Conservation (phyloP, 2,888 invertebrate species). For the Thereva nobilitata region DNA sequence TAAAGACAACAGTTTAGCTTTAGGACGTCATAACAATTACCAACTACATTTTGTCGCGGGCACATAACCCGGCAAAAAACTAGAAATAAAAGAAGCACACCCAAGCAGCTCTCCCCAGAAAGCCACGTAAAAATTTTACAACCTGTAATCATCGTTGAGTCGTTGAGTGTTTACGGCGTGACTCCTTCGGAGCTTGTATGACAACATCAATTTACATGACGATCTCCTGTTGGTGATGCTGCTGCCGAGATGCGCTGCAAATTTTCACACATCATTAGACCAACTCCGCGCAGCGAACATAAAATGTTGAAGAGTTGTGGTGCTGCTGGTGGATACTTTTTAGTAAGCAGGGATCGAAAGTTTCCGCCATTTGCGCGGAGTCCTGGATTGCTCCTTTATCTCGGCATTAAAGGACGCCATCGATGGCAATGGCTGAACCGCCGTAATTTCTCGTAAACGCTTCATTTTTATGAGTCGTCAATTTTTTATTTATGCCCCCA, state of each 20-base stretch:
- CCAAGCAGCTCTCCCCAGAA: background rate
- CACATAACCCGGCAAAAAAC: too few relatives aligned
- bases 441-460: constrained; percentile 37
- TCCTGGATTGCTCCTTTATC: background rate
- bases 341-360: constrained; percentile 24
- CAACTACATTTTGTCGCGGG: too few relatives aligned
- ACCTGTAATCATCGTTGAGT: constrained; percentile 25
- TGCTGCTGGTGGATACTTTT: constrained; percentile 9
- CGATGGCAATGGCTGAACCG: constrained; percentile 8
- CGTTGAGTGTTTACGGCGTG: constrained; percentile 28
- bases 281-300: constrained; percentile 12
- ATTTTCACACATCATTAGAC: constrained; percentile 31
- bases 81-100: background rate
- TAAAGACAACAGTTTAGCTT: too few relatives aligned
- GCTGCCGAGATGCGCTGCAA: constrained; percentile 25
- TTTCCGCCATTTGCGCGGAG: constrained; percentile 19
- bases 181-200: constrained; percentile 26
- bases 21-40: too few relatives aligned
- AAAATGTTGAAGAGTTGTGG: constrained; percentile 14
- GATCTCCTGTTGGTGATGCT: constrained; percentile 8
- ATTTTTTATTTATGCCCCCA: constrained; percentile 39
- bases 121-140: constrained; percentile 28
- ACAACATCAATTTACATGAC: constrained; percentile 34
- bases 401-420: background rate
- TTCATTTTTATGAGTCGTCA: constrained; percentile 40